phyloP scores from a whole-genome alignment of 2,797 vertebrate species.

The Falco berigora region DNA sequence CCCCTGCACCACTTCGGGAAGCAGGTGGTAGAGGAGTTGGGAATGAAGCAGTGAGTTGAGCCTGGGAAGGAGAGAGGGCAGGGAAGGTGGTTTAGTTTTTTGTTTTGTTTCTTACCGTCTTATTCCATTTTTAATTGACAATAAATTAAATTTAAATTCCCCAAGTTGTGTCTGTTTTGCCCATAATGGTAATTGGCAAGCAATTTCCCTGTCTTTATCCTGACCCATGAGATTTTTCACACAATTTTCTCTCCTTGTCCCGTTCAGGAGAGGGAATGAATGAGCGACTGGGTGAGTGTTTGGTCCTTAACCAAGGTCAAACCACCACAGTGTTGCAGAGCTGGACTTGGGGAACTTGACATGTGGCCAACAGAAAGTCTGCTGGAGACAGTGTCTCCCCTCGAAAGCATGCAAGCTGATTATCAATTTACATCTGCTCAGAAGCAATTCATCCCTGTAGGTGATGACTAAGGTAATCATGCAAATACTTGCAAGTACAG shows the following conservation, averaged over 20 bases:
- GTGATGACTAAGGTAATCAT: neutral
- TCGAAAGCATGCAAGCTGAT: neutral
- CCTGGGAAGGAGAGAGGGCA: neutral
- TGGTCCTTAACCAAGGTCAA: neutral
- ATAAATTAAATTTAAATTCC: neutral
- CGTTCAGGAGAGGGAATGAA: neutral
- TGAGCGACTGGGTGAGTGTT: neutral
- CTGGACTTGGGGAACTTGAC: neutral
- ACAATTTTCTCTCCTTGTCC: neutral
- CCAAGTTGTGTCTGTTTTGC: neutral
- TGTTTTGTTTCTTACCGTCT: neutral
- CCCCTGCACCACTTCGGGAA: neutral
- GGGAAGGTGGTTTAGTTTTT: neutral
- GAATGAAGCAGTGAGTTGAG: neutral
- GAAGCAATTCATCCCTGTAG: neutral
- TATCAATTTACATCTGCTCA: neutral
- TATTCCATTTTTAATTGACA: neutral
- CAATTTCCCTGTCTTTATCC: neutral
- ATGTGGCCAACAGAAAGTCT: neutral
- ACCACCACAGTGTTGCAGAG: neutral
- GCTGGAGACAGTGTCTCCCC: neutral
- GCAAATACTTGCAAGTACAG: neutral
- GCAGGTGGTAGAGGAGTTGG: neutral
- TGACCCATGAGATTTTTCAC: neutral
- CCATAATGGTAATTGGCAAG: neutral